Base-by-base conservation (phyloP, 1,140 invertebrate species). In the Pseudomyrmex cubaensis region DNA sequence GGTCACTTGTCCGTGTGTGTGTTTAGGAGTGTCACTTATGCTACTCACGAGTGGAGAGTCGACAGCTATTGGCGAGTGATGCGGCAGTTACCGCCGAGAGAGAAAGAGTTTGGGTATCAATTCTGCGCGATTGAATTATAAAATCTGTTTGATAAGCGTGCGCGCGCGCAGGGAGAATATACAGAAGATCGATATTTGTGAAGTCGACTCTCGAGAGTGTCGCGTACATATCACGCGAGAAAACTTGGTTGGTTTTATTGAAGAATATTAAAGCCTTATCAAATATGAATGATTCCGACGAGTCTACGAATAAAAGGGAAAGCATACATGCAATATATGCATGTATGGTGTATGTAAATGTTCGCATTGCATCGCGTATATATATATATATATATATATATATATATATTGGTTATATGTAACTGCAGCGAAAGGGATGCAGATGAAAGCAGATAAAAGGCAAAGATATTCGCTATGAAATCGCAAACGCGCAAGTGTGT, bases 11-110 rank as follows among this genome's bases (percentile, higher is more conserved):
- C 9, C 44, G 54, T 17, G 64, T 10, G 52, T 12, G 1, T 70
- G 25, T 77, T 64, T 44, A 48, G 20, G n/a, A n/a, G 20, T 72
- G 76, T 80, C 76, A 72, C 44, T 80, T 80, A 80, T 80, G 76
- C 66, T 72, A 72, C 76, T 70, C 76, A 80, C 76, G 76, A 72
- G 22, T 80, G 66, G 35, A 72, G 54, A 46, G 66, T 61, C 76
- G 76, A 80, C 76, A 80, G 76, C 54, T 80, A 80, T 80, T 80
- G 66, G 66, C n/a, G 52, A 22, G 15, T 52, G 66, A 13, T 8
- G 66, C 76, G 52, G 44, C 54, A 61, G 56, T 61, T 80, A 72
- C 54, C 12, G 46, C 2, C 8, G 76, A 80, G 46, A 8, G 46
- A 50, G 54, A 61, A 17, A 20, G 44, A 57, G 20, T 46, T 57